These are phyloP conservation scores for Machimus atricapillus DNA, from an alignment of 2,888 invertebrate genomes.

Conservation along the genomic window DNA sequence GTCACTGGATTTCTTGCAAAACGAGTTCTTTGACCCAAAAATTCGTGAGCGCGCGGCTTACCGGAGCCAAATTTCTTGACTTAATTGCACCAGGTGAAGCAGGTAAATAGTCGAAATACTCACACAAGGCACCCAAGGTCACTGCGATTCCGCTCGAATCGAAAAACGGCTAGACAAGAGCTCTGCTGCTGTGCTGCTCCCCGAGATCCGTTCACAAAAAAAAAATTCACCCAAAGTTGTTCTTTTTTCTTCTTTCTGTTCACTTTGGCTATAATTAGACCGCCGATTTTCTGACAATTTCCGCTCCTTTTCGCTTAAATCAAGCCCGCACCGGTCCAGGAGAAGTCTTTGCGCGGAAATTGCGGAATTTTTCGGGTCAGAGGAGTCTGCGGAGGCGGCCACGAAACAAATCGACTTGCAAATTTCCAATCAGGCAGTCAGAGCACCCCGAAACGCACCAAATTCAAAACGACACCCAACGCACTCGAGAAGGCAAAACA, in stretches of 20 bases:
- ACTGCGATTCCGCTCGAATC: background rate
- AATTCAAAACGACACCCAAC: background rate
- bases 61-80: background rate
- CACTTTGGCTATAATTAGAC: conserved; percentile 20
- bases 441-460: background rate
- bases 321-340: background rate
- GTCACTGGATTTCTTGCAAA: background rate
- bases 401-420: background rate
- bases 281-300: background rate
- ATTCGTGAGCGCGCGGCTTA: background rate
- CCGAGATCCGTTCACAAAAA: background rate
- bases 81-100: background rate
- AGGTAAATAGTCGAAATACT: background rate
- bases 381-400: background rate
- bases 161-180: background rate
- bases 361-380: background rate
- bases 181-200: background rate
- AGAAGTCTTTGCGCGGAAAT: background rate
- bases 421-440: background rate
- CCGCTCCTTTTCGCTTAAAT: background rate
- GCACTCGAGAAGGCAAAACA: background rate
- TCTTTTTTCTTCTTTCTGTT: background rate
- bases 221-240: background rate
- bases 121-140: conserved; percentile 11
- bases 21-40: conserved; percentile 36